Percentiles rank a stretch among this genome's conserved stretches.
Conservation (phyloP, 2,888 invertebrate genomes). For the Lithophane ornitopus region DNA sequence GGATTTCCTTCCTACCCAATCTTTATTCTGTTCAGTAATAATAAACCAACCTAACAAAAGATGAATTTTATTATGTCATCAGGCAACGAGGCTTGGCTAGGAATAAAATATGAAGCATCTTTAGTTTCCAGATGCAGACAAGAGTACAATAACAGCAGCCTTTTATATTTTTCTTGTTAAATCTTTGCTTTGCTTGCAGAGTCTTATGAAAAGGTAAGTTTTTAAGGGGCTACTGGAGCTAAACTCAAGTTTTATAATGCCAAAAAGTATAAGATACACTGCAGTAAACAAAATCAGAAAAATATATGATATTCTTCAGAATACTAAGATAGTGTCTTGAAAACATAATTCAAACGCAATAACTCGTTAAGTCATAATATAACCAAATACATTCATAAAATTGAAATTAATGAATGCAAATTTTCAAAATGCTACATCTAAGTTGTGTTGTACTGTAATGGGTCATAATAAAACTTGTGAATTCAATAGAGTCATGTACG, state of each 20-base stretch:
- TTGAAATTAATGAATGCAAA: no score
- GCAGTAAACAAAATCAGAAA: no score
- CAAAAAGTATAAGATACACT: no score
- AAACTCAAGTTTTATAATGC: no score
- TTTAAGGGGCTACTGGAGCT: neutral
- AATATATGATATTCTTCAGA: no score
- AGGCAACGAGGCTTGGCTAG: neutral
- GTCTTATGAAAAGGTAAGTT: conserved; percentile 7
- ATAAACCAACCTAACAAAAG: conserved; percentile 11
- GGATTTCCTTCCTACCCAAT: neutral
- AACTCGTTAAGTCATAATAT: no score
- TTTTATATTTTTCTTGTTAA: conserved; percentile 26
- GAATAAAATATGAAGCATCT: conserved; percentile 49
- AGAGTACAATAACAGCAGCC: conserved; percentile 9
- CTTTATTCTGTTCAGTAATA: conserved; percentile 10
- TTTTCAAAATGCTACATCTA: no score
- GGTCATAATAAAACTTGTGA: conserved; percentile 33
- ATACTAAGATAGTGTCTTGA: no score
- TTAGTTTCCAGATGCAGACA: conserved; percentile 14
- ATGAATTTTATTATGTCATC: conserved; percentile 36
- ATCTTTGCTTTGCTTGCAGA: conserved; percentile 23
- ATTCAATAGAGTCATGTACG: conserved; percentile 31
- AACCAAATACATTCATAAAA: no score
- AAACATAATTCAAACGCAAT: no score
- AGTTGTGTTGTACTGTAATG: no score